phyloP scores from a whole-genome alignment of 2,888 invertebrate species.

The Lumbricus terrestris region DNA sequence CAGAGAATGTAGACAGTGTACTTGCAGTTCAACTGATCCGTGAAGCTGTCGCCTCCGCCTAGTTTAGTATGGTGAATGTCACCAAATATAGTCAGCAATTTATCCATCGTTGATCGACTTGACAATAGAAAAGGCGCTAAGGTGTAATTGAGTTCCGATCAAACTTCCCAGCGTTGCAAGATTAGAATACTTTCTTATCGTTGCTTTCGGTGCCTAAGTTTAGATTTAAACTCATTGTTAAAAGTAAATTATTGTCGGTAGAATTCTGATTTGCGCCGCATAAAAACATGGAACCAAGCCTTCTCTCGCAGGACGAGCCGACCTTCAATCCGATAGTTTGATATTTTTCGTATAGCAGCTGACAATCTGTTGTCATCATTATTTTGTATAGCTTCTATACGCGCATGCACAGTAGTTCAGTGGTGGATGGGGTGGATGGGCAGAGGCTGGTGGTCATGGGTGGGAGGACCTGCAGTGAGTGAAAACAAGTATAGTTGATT shows the following conservation, averaged over 20 bases:
- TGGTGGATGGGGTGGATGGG: neutral
- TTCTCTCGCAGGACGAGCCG: neutral
- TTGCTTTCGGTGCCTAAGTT: neutral
- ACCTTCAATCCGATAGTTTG: neutral
- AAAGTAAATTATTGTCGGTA: neutral
- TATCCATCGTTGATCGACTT: constrained; percentile 26
- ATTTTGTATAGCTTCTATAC: too few species aligned
- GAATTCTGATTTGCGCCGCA: neutral
- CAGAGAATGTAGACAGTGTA: constrained; percentile 33
- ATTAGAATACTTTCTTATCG: neutral
- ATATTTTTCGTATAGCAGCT: neutral
- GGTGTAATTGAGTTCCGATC: neutral
- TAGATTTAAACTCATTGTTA: neutral
- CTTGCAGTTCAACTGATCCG: constrained; percentile 34
- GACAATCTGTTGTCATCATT: neutral
- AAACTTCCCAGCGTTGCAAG: neutral
- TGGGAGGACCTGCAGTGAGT: neutral
- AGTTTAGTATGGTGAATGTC: constrained; percentile 28
- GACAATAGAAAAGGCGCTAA: neutral
- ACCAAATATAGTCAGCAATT: constrained; percentile 20
- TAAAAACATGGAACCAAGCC: neutral
- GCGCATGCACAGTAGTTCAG: neutral
- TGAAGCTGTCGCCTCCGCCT: constrained; percentile 34
- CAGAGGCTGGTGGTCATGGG: neutral
- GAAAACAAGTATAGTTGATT: neutral